Evolutionary conservation across 2,888 invertebrate genomes (phyloP).

Genomic region (Pogonocherus hispidulus): DNA sequence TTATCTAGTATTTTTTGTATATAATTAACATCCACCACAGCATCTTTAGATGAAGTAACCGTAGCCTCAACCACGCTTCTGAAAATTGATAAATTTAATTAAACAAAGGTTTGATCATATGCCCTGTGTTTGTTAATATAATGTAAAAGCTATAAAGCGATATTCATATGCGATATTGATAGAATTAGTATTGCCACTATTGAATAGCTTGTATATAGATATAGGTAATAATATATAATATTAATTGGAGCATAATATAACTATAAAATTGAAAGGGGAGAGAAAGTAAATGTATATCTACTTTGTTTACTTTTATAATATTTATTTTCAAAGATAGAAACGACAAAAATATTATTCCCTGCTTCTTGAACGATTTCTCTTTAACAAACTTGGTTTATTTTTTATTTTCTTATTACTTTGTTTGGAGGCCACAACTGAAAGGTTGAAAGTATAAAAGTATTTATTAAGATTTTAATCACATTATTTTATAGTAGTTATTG

Average conservation of each 20-base stretch:
- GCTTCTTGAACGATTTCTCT: not conserved
- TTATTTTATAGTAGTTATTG: too few relatives aligned
- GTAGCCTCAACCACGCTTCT: conserved; percentile 82
- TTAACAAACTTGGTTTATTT: not conserved
- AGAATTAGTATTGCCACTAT: too few relatives aligned
- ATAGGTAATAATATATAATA: too few relatives aligned
- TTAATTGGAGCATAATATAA: conserved; percentile 21
- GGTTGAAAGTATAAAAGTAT: too few relatives aligned
- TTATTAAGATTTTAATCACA: too few relatives aligned
- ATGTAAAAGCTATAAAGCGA: too few relatives aligned
- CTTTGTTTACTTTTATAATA: not conserved
- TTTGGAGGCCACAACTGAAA: too few relatives aligned
- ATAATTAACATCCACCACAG: conserved; percentile 80
- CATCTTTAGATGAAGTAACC: conserved; percentile 76
- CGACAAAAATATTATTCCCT: not conserved
- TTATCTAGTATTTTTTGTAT: conserved; percentile 74
- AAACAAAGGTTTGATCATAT: too few relatives aligned
- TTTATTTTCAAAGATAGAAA: not conserved
- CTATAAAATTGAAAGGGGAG: conserved; percentile 15
- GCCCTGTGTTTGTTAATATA: too few relatives aligned
- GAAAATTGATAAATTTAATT: conserved; percentile 55
- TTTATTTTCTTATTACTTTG: too few relatives aligned
- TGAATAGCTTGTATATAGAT: too few relatives aligned
- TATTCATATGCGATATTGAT: too few relatives aligned
- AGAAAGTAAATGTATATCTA: conserved; percentile 5